Percentiles rank a stretch among this genome's conserved stretches.
phyloP scores from a whole-genome alignment of 1,140 invertebrate species.

The Heliconius hermathena region DNA sequence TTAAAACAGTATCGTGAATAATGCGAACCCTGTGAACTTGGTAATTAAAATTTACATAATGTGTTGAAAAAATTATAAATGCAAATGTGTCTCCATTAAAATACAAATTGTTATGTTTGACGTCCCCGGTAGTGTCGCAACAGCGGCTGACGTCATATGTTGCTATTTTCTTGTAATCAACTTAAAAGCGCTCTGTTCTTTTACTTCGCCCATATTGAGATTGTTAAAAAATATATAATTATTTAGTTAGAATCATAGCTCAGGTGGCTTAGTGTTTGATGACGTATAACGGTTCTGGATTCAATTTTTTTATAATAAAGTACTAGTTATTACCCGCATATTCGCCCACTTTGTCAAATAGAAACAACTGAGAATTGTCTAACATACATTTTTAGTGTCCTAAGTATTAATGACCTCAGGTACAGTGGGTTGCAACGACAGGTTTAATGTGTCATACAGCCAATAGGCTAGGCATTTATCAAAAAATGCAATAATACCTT shows the following conservation, averaged over 20 bases:
- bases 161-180: slow-evolving; percentile 22
- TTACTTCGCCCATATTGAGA: not conserved
- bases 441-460: too few species aligned
- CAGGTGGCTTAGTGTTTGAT: too few species aligned
- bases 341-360: too few species aligned
- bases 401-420: too few species aligned
- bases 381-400: too few species aligned
- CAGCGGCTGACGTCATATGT: slow-evolving; percentile 9
- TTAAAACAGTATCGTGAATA: not conserved
- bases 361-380: too few species aligned
- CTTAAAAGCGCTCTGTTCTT: slow-evolving; percentile 15
- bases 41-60: not conserved
- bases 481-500: too few species aligned
- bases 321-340: too few species aligned
- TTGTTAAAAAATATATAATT: not conserved
- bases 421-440: too few species aligned
- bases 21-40: not conserved
- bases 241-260: not conserved
- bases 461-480: too few species aligned
- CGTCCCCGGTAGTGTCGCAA: not conserved
- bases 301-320: too few species aligned
- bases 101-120: not conserved
- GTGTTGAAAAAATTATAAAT: not conserved
- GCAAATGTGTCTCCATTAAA: not conserved
- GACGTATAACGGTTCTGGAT: not conserved